Base-by-base conservation (phyloP, 2,113 vertebrate species). In the Amblyopsis rosae region DNA sequence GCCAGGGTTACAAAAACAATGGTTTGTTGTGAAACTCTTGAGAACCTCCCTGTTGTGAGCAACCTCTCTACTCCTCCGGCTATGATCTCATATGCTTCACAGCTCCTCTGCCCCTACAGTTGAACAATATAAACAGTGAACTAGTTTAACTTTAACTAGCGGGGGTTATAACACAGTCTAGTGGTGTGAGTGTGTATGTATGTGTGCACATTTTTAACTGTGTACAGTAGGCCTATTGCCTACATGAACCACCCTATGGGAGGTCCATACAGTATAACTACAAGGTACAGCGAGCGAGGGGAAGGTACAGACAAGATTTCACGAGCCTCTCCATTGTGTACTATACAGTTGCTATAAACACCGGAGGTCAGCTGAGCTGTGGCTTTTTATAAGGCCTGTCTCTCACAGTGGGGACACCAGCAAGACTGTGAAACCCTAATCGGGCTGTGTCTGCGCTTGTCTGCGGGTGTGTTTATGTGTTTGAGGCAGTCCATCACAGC, bases 361-460 rank as follows among this genome's bases (percentile, higher is more conserved):
- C 73, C 69, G 59, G 68, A 71, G 76, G 80, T 87, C 80, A 86
- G 77, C 64, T 65, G 75, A 80, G 72, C 72, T 77, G 74, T 57
- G 72, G 66, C 65, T 81, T 72, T 89, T 89, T 89, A 87, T 86
- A 80, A 86, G 86, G 80, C 82, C 76, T 65, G 68, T 76, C 67
- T 81, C 78, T 77, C 62, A 71, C 68, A 83, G 67, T 48, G 75
- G 78, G 80, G 33, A 41, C 67, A 81, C 84, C 72, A 77, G 71
- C 81, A 84, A 75, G 41, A 68, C 76, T 49, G 69, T 88, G 66
- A 87, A 87, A 84, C 65, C 32, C 61, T 67, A 47, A 85, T 79
- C 65, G 59, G 60, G 53, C 62, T 67, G 62, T 70, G 59, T 67
- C 62, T 66, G 45, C 62, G 58, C 70, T 46, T 67, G 63, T 50